These are phyloP conservation scores for Acromyrmex echinatior DNA, from an alignment of 1,140 invertebrate genomes.

Conservation along the genomic window DNA sequence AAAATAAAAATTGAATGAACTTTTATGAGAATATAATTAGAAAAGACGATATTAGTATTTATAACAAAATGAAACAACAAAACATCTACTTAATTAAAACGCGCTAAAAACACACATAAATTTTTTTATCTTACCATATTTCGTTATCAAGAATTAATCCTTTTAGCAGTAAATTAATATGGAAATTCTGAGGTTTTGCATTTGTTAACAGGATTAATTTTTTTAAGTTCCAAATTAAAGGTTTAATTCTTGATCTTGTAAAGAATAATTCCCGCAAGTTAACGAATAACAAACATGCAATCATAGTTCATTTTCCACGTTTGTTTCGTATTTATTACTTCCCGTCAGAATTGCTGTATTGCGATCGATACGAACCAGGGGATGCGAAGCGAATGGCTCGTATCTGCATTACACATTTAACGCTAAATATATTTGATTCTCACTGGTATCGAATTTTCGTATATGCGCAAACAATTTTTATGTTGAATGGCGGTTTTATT, in stretches of 20 bases:
- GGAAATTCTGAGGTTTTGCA: neutral
- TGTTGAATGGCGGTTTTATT: neutral
- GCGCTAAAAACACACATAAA: neutral
- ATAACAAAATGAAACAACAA: conserved; percentile 23
- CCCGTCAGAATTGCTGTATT: neutral
- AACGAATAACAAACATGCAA: conserved; percentile 27
- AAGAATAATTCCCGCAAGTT: conserved; percentile 4
- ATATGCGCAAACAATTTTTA: neutral
- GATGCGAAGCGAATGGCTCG: neutral
- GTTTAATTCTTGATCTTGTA: conserved; percentile 25
- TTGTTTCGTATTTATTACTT: conserved; percentile 27
- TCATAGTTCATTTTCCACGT: conserved; percentile 33
- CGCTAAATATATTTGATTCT: conserved; percentile 20
- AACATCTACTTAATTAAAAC: conserved; percentile 14
- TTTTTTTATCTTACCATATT: conserved; percentile 8
- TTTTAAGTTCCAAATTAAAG: neutral
- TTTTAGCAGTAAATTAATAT: neutral
- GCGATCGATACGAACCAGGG: conserved; percentile 20
- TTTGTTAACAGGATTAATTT: neutral
- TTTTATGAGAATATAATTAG: neutral
- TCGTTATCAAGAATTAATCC: conserved; percentile 12
- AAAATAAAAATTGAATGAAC: conserved; percentile 12
- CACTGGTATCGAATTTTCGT: conserved; percentile 12
- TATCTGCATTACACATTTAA: conserved; percentile 9
- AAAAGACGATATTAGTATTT: neutral